A percentile compares a stretch with the other conserved stretches of the same genome.
Conservation (phyloP, 2,888 invertebrate genomes). For the Lepidocyrtinus sp. region DNA sequence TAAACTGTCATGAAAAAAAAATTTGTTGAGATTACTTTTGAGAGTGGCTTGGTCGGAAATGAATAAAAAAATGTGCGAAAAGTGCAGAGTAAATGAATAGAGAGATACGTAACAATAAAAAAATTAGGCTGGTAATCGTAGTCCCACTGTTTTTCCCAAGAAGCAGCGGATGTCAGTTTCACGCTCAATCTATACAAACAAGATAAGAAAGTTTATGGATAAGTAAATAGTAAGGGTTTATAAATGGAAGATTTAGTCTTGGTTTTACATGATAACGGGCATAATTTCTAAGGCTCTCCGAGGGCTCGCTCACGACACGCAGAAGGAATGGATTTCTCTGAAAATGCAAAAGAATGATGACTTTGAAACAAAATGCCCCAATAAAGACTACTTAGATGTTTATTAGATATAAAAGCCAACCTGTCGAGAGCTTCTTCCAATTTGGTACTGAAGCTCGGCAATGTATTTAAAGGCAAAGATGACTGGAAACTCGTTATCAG, state of each 20-base stretch:
- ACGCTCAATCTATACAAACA: slow-evolving; percentile 51
- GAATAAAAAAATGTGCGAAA: too few species aligned
- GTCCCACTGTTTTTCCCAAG: slow-evolving; percentile 47
- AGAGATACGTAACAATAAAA: too few species aligned
- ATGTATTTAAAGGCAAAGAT: slow-evolving; percentile 97
- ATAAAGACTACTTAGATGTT: too few species aligned
- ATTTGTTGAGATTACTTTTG: too few species aligned
- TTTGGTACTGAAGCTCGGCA: slow-evolving; percentile 87
- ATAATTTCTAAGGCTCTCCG: slow-evolving; percentile 45
- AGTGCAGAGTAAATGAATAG: too few species aligned
- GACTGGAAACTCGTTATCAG: slow-evolving; percentile 82
- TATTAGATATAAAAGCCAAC: slow-evolving; percentile 66
- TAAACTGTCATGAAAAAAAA: too few species aligned
- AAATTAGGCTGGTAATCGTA: slow-evolving; percentile 16
- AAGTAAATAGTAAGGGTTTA: not conserved
- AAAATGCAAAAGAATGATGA: not conserved
- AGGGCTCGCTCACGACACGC: slow-evolving; percentile 52
- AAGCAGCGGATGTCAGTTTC: slow-evolving; percentile 60
- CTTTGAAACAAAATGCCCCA: too few species aligned
- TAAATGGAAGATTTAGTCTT: not conserved
- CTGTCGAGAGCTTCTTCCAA: slow-evolving; percentile 78
- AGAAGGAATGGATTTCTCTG: slow-evolving; percentile 60
- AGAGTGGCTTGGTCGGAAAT: too few species aligned
- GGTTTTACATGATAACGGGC: slow-evolving; percentile 61
- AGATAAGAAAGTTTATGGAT: slow-evolving; percentile 1